Conservation (phyloP, 2,888 invertebrate genomes). For the Parasteatoda lunata region DNA sequence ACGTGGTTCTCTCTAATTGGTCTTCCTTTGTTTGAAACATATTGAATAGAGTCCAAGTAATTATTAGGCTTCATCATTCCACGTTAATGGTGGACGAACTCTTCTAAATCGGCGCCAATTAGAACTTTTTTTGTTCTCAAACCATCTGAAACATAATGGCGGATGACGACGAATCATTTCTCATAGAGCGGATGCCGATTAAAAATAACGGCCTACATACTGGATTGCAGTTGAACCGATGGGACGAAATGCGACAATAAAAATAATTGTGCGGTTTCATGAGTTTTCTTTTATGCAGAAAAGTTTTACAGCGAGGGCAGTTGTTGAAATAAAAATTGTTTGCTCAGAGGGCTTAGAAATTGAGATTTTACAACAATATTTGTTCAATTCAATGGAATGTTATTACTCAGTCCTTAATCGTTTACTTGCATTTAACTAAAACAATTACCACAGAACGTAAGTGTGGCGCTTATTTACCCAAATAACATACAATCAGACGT, state of each 20-base stretch:
- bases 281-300: not conserved
- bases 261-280: conserved; percentile 41
- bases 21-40: conserved; percentile 44
- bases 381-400: too few relatives aligned
- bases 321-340: too few relatives aligned
- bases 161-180: conserved; percentile 42
- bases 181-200: conserved; percentile 54
- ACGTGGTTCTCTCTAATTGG: conserved; percentile 59
- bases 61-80: conserved; percentile 67
- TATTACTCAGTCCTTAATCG: too few relatives aligned
- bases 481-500: too few relatives aligned
- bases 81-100: conserved; percentile 62
- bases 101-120: conserved; percentile 67
- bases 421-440: too few relatives aligned
- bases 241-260: conserved; percentile 41
- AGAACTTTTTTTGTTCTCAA: conserved; percentile 40
- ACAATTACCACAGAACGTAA: too few relatives aligned
- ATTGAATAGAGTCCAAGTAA: conserved; percentile 54
- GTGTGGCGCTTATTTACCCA: too few relatives aligned
- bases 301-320: too few relatives aligned
- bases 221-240: conserved; percentile 28
- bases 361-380: too few relatives aligned
- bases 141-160: conserved; percentile 19
- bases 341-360: too few relatives aligned
- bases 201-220: conserved; percentile 52